Conservation (phyloP, 2,797 vertebrate species). For the Cheirogaleus major region DNA sequence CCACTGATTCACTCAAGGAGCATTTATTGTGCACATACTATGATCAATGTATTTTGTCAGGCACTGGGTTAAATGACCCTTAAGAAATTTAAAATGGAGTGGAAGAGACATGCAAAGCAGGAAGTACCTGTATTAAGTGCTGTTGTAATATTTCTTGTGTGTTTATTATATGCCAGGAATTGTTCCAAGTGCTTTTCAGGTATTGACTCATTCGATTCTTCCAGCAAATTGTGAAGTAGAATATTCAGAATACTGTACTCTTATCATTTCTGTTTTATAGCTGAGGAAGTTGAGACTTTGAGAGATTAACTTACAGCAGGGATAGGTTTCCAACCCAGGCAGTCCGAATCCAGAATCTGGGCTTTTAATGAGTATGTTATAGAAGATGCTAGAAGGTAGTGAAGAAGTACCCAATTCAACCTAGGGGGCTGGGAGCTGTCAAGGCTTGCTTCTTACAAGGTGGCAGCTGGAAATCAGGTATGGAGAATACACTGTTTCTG, state of each 20-base stretch:
- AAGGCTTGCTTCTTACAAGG: not conserved
- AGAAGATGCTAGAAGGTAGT: not conserved
- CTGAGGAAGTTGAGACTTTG: not conserved
- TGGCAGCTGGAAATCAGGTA: not conserved
- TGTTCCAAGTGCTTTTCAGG: no score
- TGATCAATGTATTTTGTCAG: not conserved
- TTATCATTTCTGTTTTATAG: not conserved
- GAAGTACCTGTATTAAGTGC: no score
- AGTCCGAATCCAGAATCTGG: not conserved
- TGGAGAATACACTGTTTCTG: not conserved
- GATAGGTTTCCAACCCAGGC: not conserved
- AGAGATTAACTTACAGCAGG: not conserved
- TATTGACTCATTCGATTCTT: not conserved
- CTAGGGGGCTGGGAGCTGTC: rapidly evolving
- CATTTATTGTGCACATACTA: not conserved
- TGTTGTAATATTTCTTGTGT: no score
- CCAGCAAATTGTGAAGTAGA: not conserved
- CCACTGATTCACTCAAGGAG: not conserved
- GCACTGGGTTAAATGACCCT: not conserved
- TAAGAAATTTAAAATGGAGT: not conserved
- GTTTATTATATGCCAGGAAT: no score
- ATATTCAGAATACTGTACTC: rapidly evolving
- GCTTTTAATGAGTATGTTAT: not conserved
- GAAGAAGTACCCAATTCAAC: not conserved
- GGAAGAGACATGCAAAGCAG: not conserved